phyloP scores from a whole-genome alignment of 2,113 vertebrate species.

The Tor tambroides region DNA sequence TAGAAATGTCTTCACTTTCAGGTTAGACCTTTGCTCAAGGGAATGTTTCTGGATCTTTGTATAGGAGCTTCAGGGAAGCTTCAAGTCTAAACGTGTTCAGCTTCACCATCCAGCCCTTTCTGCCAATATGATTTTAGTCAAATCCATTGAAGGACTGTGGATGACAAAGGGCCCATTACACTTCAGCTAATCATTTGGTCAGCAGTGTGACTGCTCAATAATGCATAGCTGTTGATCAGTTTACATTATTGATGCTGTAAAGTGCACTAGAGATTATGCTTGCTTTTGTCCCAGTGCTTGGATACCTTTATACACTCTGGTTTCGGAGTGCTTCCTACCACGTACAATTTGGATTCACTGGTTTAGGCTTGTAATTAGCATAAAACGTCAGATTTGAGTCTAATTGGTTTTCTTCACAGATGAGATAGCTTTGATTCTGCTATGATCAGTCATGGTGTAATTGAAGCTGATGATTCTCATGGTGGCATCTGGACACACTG shows the following conservation, averaged over 20 bases:
- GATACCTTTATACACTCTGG: background rate
- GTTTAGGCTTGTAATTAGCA: conserved; percentile 12
- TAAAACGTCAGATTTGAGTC: background rate
- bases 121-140: conserved; percentile 9
- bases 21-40: background rate
- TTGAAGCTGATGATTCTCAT: conserved; percentile 18
- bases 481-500: conserved; percentile 19
- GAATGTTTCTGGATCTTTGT: background rate
- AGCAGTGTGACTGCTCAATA: conserved; percentile 58
- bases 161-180: background rate
- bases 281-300: conserved; percentile 17
- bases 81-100: background rate
- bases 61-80: background rate
- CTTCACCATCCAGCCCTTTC: background rate
- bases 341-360: background rate
- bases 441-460: conserved; percentile 27
- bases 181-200: conserved; percentile 27
- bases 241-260: conserved; percentile 73
- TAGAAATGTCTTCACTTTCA: background rate
- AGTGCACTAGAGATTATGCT: conserved; percentile 62
- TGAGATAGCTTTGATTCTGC: background rate
- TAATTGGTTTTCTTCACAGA: conserved; percentile 34
- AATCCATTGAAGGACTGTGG: background rate
- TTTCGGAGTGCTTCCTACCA: conserved; percentile 16
- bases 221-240: conserved; percentile 67